Percentiles rank a stretch among this genome's conserved stretches.
Conservation (phyloP, 2,113 vertebrate genomes). For the Carlito syrichta region DNA sequence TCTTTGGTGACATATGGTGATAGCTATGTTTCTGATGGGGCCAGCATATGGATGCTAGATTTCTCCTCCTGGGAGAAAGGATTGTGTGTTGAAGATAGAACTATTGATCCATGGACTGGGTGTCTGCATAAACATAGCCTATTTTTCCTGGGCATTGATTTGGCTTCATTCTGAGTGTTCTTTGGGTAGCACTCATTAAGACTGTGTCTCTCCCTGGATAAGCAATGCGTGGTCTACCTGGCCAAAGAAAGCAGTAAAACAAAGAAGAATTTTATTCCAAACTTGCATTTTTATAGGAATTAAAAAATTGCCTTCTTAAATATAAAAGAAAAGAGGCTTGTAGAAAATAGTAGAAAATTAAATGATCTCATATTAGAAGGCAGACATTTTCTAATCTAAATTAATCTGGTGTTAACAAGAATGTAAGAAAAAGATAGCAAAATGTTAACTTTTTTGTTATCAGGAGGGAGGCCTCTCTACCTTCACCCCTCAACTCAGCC, state of each 20-base stretch:
- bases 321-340: not conserved
- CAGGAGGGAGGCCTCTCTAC: too few species aligned
- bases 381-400: not conserved
- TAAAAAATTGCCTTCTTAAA: not conserved
- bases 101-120: not conserved
- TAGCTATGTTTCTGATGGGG: not conserved
- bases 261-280: not conserved
- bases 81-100: not conserved
- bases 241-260: not conserved
- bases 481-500: rapidly evolving
- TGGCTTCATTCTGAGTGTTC: not conserved
- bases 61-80: not conserved
- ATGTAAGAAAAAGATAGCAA: not conserved
- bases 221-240: too few species aligned
- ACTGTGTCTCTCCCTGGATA: not conserved
- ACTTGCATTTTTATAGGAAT: not conserved
- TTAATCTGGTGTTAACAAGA: not conserved
- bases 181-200: rapidly evolving
- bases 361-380: not conserved
- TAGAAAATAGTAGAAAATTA: not conserved
- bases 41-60: not conserved
- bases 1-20: not conserved
- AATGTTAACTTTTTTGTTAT: not conserved
- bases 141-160: rapidly evolving
- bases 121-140: not conserved